These are phyloP conservation scores for Platanista minor DNA, from an alignment of 2,113 vertebrate genomes.

Conservation along the genomic window DNA sequence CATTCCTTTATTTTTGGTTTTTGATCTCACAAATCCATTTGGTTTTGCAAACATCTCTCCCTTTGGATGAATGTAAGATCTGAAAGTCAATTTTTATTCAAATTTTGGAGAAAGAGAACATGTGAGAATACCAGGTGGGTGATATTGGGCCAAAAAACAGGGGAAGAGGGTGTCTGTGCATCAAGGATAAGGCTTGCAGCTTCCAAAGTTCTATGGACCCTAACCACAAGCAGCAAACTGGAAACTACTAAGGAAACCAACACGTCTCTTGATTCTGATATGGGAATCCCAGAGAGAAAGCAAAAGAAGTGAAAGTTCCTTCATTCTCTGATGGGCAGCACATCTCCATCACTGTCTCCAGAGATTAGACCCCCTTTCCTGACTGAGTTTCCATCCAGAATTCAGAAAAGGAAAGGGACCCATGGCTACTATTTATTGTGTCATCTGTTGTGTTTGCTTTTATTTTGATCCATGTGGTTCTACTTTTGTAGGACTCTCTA, in stretches of 20 bases:
- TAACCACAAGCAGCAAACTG: not conserved
- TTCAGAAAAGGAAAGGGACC: not conserved
- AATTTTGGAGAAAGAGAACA: not conserved
- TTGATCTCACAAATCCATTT: slow-evolving; percentile 26
- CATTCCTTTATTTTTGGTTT: not conserved
- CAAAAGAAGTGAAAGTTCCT: not conserved
- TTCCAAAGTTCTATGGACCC: not conserved
- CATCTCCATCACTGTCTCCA: not conserved
- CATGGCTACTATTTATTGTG: not conserved
- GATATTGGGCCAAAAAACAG: not conserved
- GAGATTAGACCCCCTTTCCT: not conserved
- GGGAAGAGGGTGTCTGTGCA: not conserved
- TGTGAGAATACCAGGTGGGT: not conserved
- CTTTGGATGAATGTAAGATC: not conserved
- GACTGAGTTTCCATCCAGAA: not conserved
- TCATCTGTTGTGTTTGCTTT: not conserved
- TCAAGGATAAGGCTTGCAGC: not conserved
- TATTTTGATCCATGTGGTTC: not conserved
- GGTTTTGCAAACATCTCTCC: not conserved
- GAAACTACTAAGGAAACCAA: not conserved
- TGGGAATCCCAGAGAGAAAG: not conserved
- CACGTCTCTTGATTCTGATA: not conserved
- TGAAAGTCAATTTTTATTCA: not conserved
- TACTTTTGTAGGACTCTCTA: not conserved
- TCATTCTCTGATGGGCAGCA: not conserved